Evolutionary conservation across 1,140 invertebrate species (phyloP), one percentile per base, ranked within the genome.

Genomic region (Drosophila bocqueti): DNA sequence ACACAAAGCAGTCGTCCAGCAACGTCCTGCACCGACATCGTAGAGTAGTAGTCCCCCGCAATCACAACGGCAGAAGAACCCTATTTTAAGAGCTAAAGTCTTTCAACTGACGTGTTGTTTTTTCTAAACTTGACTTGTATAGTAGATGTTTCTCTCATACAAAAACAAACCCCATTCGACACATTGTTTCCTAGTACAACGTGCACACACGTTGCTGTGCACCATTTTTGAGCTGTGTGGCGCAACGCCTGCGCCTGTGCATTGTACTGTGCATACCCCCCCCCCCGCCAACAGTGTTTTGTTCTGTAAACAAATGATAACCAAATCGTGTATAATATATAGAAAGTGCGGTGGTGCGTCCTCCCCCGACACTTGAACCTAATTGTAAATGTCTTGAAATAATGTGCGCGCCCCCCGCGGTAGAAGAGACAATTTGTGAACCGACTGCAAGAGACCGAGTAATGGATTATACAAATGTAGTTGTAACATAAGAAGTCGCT

Each of bases 291-390:
- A 87, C 73, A 68, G 84, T 87, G 84, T 89, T 86, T 89, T 87
- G 84, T 89, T 87, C 80, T 87, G 77, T 87, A 71, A 49, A 26
- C 46, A 49, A 49, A 83, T 89, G 74, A 89, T 87, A 87, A 87
- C 84, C 84, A 87, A 87, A 89, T 87, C 84, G 84, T 87, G 84
- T 83, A 87, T 76, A 87, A 89, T 81, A 76, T 59, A 76, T 59
- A 65, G 57, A 81, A 50, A 76, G 72, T 78, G 60, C 54, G 59
- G 76, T 69, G 71, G 24, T 24, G 24, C 69, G 62, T 75, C 67
- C 47, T 45, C 38, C 58, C 57, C 58, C 57, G 60, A 59, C 76
- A 69, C 65, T 54, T 21, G 46, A 67, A 58, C 64, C 60, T 83
- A 79, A 57, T 57, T 80, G 80, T 83, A 73, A 89, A 81, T 80